phyloP scores from a whole-genome alignment of 23 tunicate genomes.

The Phallusia fumigata region DNA sequence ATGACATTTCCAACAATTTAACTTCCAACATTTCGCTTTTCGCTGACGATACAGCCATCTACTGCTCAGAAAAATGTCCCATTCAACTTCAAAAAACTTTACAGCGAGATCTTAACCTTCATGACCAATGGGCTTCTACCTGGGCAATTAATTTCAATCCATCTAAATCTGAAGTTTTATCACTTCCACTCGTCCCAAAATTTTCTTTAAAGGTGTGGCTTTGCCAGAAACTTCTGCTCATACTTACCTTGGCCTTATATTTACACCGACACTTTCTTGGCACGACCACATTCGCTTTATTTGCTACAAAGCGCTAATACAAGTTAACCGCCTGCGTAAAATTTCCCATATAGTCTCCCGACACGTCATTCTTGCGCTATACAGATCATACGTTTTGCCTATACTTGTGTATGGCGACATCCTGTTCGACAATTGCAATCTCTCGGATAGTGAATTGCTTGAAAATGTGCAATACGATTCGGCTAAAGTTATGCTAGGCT shows the following conservation, averaged over 20 bases:
- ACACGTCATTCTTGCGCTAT: background rate
- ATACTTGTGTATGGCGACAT: slow-evolving; percentile 1
- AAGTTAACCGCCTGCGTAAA: background rate
- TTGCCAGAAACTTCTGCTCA: background rate
- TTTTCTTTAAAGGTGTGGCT: background rate
- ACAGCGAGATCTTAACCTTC: slow-evolving; percentile 1
- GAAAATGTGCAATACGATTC: slow-evolving; percentile 3
- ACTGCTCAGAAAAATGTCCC: background rate
- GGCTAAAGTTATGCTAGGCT: background rate
- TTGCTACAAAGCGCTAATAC: background rate
- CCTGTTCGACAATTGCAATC: background rate
- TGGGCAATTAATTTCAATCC: slow-evolving; percentile 3
- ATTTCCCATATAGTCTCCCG: background rate
- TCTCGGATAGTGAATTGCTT: background rate
- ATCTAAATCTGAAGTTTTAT: background rate
- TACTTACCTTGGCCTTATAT: background rate
- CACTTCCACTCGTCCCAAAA: background rate
- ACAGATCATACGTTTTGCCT: background rate
- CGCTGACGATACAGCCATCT: background rate
- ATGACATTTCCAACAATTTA: background rate
- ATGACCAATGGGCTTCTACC: background rate
- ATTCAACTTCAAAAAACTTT: background rate
- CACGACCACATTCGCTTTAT: slow-evolving; percentile 2
- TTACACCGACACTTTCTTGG: background rate
- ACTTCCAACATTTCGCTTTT: slow-evolving; percentile 1